Evolutionary conservation across 2,797 vertebrate species (phyloP), one percentile per base, ranked within the genome.

Genomic region (Nothura maculosa): DNA sequence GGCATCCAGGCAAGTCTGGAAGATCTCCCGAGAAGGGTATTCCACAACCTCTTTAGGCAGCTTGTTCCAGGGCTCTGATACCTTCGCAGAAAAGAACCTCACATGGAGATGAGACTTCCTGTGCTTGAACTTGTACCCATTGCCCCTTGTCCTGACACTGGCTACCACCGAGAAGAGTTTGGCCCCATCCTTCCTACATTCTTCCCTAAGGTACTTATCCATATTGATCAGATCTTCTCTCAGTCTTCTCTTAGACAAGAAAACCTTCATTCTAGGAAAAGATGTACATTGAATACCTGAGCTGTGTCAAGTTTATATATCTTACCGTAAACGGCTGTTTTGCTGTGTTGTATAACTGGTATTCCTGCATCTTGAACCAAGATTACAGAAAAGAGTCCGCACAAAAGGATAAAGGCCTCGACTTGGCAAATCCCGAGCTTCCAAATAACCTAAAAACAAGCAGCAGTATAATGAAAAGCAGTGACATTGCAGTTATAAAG

Each of bases 341-440:
- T 32, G 28, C 12, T 63, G 42, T 4, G 2, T 12, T 7, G 61
- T 30, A 9, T 93, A 94, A 63, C 97, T 97, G 3, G 5, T 17
- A 1, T 97, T 98, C 58, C 94, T 94, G 85, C 98, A 98, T 8
- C 72, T 92, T 3, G 97, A 98, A 7, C 97, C 97, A 1, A 92
- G 61, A 2, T 98, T 97, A 47, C 97, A 98, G 72, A 98, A 97
- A 2, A 98, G 97, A 5, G 81, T 91, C 52, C 84, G 42, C 47
- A 97, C n/a, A 54, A 98, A 98, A 55, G 97, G 97, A 32, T 97
- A 96, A 38, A 98, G 54, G 0, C 97, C 97, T 6, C 38, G 11
- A 47, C 95, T 97, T 20, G 97, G 98, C 43, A 98, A 96, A 75
- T 97, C 98, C 13, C 98, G 93, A 24, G 97, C 93, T 85, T 97